Evolutionary conservation across 2,113 vertebrate genomes (phyloP).

Genomic region (Psittacula cyanocephala): DNA sequence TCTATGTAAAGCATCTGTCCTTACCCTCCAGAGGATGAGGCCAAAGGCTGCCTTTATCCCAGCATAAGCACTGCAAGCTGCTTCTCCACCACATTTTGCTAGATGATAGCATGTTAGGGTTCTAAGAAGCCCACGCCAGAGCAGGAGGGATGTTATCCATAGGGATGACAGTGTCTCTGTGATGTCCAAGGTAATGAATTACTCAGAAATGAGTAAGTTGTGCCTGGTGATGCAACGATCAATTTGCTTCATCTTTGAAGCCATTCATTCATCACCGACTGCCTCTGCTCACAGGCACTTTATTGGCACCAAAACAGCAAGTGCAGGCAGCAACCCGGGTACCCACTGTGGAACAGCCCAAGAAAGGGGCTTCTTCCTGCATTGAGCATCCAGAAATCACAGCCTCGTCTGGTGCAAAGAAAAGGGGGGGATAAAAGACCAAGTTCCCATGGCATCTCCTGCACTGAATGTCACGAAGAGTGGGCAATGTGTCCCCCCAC

Average conservation of each 20-base stretch:
- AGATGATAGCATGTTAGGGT: not conserved
- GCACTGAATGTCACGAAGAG: not conserved
- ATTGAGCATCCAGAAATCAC: not conserved
- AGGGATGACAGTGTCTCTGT: not conserved
- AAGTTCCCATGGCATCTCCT: not conserved
- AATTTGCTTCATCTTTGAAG: constrained; percentile 70
- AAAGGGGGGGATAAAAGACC: rapidly evolving
- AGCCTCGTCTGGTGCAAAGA: not conserved
- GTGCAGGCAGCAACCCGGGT: constrained; percentile 9
- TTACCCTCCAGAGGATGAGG: not conserved
- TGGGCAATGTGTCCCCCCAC: not conserved
- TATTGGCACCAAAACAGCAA: constrained; percentile 51
- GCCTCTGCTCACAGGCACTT: constrained; percentile 44
- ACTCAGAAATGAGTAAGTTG: constrained; percentile 68
- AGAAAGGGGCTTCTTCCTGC: not conserved
- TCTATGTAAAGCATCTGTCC: not conserved
- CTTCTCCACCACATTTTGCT: not conserved
- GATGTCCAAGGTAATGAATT: constrained; percentile 60
- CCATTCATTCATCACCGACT: constrained; percentile 77
- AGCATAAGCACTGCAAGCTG: not conserved
- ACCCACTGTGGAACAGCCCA: not conserved
- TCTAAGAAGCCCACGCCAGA: constrained; percentile 6
- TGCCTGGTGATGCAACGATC: constrained; percentile 73
- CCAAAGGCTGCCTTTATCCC: not conserved
- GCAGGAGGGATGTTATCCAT: constrained; percentile 20